Base-by-base conservation (phyloP, 1,140 invertebrate species). In the Planococcus citri region DNA sequence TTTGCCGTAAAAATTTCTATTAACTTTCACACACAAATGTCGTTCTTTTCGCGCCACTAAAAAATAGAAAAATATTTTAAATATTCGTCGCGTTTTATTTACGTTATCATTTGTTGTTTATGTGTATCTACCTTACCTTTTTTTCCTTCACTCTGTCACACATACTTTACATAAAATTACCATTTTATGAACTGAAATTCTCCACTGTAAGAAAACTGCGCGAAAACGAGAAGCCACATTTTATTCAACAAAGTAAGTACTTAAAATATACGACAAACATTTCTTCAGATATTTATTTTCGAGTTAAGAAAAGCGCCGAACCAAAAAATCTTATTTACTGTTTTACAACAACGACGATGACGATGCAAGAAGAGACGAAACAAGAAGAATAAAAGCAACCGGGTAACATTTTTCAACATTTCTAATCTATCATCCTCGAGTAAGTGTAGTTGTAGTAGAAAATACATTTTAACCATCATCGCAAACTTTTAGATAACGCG, bases 1-100 rank as follows among this genome's bases (percentile, higher is more conserved):
- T 51, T 51, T n/a, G n/a, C 41, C 41, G 41, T 51, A 51, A 51
- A 51, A 51, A 51, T 51, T 51, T 51, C 41, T 51, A 51, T 51
- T 51, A 51, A 51, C 41, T 51, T 20, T 14, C 41, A 20, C n/a
- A 51, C 41, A 51, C 41, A 14, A 51, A 20, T 17, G 17, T 14
- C 2, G 41, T n/a, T 3, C 41, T n/a, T n/a, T n/a, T 6, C 41
- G 41, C 41, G 41, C 41, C 41, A 20, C 41, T 17, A 51, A 51
- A 51, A 17, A 51, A 51, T 51, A 51, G 41, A 51, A 51, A 51
- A 51, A 51, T 51, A 20, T 51, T 51, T 51, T 51, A 51, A 51
- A 51, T 51, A 51, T 51, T 51, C 41, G 41, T 51, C 41, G 41
- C 41, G n/a, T 51, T 51, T 51, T 51, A 51, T 51, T 51, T 51